Evolutionary conservation across 1,140 invertebrate species (phyloP), one percentile per base, ranked within the genome.

Genomic region (Trichogramma pretiosum): DNA sequence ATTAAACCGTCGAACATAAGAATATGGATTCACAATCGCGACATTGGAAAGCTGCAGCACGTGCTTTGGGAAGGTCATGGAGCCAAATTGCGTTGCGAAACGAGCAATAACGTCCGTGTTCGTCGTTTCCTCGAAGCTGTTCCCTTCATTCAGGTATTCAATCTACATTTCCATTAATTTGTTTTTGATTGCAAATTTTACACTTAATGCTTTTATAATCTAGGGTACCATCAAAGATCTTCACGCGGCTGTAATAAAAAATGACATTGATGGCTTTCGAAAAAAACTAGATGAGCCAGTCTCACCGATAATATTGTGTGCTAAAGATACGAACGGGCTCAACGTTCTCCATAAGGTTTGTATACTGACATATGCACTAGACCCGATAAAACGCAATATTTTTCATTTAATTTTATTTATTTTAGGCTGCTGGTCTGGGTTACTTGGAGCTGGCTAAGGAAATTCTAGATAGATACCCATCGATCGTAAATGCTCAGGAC

Each of bases 11-110:
- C 89, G 33, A 91, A 90, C 57, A 90, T 93, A 50, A 74, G 88
- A 49, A 89, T 90, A 71, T 93, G 89, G 89, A 91, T 93, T 52
- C 87, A 92, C 62, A 89, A 92, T 62, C 78, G 84, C 61, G 87
- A 93, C 65, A 76, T 93, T 59, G 77, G 78, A 16, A 83, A 85
- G 57, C 68, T 93, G 35, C 85, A 89, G 60, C 81, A 85, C 58
- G 84, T 92, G 2, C 74, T 94, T 10, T 89, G 89, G 84, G 85
- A 89, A 56, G 89, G 90, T 0, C 83, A 89, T 58, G 91, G 89
- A 8, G 73, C 82, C 34, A 82, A 84, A 49, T 74, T 93, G 3
- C 74, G 85, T 37, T 80, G 81, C 50, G 87, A 92, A 63, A 88
- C 88, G 3, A 87, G 85, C 63, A 89, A 83, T 58, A 86, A 88